Percentiles rank a stretch among this genome's conserved stretches.
These are phyloP conservation scores for Toxonevra muliebris DNA, from an alignment of 2,888 invertebrate genomes.

Conservation along the genomic window DNA sequence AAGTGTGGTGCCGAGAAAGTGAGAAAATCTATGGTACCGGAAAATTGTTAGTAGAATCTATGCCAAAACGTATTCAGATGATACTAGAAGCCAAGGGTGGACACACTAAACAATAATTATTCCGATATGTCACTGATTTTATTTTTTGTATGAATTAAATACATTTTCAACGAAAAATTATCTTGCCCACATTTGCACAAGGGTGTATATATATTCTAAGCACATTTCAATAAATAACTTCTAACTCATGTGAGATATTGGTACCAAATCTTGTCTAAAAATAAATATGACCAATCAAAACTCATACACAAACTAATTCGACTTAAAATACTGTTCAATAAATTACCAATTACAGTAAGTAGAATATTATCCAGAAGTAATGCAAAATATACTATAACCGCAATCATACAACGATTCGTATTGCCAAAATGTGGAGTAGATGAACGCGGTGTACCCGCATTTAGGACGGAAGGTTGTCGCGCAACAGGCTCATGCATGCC, in stretches of 20 bases:
- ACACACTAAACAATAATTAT: no score
- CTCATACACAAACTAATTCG: neutral
- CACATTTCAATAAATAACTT: neutral
- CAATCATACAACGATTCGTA: conserved; percentile 59
- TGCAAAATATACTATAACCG: conserved; percentile 75
- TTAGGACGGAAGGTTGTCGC: conserved; percentile 30
- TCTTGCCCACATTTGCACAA: no score
- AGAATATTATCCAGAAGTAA: conserved; percentile 87
- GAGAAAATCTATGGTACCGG: no score
- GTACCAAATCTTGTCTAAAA: no score
- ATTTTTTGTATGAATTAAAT: no score
- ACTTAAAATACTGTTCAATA: conserved; percentile 4
- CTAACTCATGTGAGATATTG: no score
- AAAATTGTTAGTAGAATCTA: no score
- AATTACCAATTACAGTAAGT: conserved; percentile 85
- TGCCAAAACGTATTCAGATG: no score
- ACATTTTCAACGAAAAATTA: no score
- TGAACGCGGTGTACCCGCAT: conserved; percentile 33
- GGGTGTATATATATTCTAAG: neutral
- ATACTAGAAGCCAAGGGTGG: no score
- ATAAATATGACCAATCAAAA: neutral
- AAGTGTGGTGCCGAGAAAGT: no score
- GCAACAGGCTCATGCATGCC: conserved; percentile 21
- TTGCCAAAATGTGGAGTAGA: conserved; percentile 42
- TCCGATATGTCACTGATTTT: no score